Percentiles rank a stretch among this genome's conserved stretches.
Conservation (phyloP, 2,888 invertebrate species). For the Unio pictorum region DNA sequence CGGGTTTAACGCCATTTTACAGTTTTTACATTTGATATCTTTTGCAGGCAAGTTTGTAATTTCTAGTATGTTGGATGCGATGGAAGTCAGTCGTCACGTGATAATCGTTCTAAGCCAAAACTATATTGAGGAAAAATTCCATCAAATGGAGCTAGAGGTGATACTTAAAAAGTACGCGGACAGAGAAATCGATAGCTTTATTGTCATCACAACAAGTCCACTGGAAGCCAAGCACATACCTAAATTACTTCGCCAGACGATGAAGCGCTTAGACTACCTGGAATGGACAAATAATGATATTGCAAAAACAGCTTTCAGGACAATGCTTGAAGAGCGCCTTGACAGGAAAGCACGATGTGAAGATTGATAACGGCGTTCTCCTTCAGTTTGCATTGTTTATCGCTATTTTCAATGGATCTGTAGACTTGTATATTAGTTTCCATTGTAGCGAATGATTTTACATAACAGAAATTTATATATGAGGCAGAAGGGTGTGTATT, state of each 20-base stretch:
- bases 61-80: slow-evolving; percentile 36
- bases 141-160: slow-evolving; percentile 33
- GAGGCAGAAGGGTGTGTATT: no score
- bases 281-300: slow-evolving; percentile 37
- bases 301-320: slow-evolving; percentile 29
- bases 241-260: slow-evolving; percentile 22
- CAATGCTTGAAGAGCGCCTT: slow-evolving; percentile 15
- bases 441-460: no score
- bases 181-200: slow-evolving; percentile 24
- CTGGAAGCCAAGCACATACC: slow-evolving; percentile 27
- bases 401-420: no score
- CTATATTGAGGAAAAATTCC: slow-evolving; percentile 29
- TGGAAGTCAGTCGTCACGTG: slow-evolving; percentile 32
- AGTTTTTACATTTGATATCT: slow-evolving; percentile 3
- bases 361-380: not conserved
- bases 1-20: no score
- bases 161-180: slow-evolving; percentile 21
- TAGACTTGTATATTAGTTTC: no score
- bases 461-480: no score
- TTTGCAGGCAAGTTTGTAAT: slow-evolving; percentile 19
- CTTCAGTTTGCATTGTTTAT: no score
- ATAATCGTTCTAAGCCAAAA: not conserved
- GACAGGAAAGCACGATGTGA: not conserved
- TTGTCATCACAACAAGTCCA: slow-evolving; percentile 35
- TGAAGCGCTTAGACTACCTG: slow-evolving; percentile 30